Evolutionary conservation across 2,888 invertebrate genomes (phyloP).

Genomic region (Thymelicus lineola): DNA sequence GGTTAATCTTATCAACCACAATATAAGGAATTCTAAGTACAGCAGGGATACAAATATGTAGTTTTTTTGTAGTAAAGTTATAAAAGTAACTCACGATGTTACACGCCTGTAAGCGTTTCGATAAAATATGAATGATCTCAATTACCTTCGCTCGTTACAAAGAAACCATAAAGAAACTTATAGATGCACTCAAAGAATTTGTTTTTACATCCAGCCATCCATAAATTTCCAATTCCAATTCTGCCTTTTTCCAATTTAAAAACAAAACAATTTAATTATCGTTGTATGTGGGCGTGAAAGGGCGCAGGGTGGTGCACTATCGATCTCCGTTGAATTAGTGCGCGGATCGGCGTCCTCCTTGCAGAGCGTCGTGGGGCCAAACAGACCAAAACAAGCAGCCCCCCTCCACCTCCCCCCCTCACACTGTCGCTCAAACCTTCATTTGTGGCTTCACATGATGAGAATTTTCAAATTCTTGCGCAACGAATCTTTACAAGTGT

Average conservation of each 20-base stretch:
- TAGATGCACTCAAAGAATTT: no score
- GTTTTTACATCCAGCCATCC: no score
- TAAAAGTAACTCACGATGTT: no score
- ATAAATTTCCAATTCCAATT: background rate
- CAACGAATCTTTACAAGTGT: constrained; percentile 7
- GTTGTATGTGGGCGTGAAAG: constrained; percentile 72
- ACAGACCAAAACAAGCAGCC: constrained; percentile 83
- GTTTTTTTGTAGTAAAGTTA: no score
- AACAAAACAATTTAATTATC: constrained; percentile 74
- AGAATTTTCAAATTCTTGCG: constrained; percentile 15
- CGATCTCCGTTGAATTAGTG: constrained; percentile 85
- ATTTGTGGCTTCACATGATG: constrained; percentile 53
- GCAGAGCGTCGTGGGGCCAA: constrained; percentile 81
- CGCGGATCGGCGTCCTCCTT: constrained; percentile 84
- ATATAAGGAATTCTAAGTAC: no score
- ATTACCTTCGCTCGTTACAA: no score
- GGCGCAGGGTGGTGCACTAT: constrained; percentile 80
- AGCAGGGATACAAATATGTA: no score
- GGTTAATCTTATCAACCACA: no score
- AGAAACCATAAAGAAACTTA: no score
- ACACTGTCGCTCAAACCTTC: constrained; percentile 67
- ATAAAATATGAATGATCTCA: no score
- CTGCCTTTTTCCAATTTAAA: constrained; percentile 26
- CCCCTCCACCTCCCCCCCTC: constrained; percentile 57
- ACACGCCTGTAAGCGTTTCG: no score